These are phyloP conservation scores for Buphagus erythrorhynchus DNA, from an alignment of 2,797 vertebrate genomes.

Conservation along the genomic window DNA sequence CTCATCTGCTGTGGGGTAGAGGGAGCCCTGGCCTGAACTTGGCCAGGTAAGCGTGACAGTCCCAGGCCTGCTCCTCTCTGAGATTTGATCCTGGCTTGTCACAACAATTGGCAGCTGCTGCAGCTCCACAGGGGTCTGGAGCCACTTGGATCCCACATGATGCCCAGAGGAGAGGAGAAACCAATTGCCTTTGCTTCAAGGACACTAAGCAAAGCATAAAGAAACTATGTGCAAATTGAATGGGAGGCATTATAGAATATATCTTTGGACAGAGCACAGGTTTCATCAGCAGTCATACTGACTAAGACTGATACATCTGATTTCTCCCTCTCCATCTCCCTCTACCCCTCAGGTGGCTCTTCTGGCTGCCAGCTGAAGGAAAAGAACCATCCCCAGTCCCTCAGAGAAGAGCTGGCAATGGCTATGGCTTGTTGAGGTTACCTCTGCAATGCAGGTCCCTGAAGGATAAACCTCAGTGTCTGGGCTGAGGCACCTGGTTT, in stretches of 20 bases:
- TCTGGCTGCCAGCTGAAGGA: not conserved
- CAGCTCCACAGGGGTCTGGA: not conserved
- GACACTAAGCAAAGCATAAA: conserved; percentile 47
- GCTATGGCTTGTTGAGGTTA: not conserved
- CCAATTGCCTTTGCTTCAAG: conserved; percentile 62
- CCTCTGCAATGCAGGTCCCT: not conserved
- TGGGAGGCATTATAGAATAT: conserved; percentile 7
- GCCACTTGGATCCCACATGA: conserved; percentile 6
- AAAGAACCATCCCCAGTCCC: not conserved
- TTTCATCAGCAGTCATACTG: conserved; percentile 24
- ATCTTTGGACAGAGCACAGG: conserved; percentile 12
- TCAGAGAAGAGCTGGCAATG: not conserved
- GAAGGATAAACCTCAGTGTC: not conserved
- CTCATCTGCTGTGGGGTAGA: not conserved
- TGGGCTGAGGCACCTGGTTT: not conserved
- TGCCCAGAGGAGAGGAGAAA: conserved; percentile 53
- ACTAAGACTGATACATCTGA: not conserved
- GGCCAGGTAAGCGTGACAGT: not conserved
- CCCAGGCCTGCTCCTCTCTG: not conserved
- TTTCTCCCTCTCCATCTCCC: not conserved
- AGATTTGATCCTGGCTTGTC: not conserved
- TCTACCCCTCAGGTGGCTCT: not conserved
- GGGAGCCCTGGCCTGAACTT: not conserved
- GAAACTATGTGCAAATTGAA: conserved; percentile 43
- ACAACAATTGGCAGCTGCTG: conserved; percentile 12